A percentile compares a stretch with the other conserved stretches of the same genome.
Evolutionary conservation across 2,797 vertebrate genomes (phyloP).

Genomic region (Danio kyathit): DNA sequence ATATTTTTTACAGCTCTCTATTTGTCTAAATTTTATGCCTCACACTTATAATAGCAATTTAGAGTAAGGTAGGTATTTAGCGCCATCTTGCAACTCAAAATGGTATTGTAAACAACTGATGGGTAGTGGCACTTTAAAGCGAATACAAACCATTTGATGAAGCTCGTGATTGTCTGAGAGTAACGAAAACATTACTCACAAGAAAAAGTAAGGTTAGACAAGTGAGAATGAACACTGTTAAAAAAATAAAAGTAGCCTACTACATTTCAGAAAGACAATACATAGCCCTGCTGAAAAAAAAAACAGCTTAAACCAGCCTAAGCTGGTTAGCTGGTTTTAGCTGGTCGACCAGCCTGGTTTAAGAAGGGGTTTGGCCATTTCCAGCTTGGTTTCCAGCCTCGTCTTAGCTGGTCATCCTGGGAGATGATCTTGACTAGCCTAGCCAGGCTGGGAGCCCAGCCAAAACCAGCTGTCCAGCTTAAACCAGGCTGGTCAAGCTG

Average conservation of each 20-base stretch:
- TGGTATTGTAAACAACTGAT: not conserved
- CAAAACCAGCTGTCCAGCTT: no score
- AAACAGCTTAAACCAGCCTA: no score
- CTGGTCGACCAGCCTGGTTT: no score
- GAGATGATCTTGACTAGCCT: no score
- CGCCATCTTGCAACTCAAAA: constrained; percentile 13
- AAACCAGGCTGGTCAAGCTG: no score
- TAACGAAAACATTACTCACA: not conserved
- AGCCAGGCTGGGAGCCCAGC: no score
- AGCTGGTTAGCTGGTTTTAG: no score
- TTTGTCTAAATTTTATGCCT: not conserved
- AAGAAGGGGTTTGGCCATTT: no score
- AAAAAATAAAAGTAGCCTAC: not conserved
- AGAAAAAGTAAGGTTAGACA: no score
- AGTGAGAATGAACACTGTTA: not conserved
- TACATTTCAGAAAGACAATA: not conserved
- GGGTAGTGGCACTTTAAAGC: not conserved
- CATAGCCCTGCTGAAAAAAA: no score
- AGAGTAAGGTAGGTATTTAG: not conserved
- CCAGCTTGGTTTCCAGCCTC: no score
- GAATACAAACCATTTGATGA: not conserved
- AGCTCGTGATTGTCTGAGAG: not conserved
- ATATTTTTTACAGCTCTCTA: not conserved
- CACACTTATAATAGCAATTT: not conserved
- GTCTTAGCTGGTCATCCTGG: no score